Evolutionary conservation across 2,797 vertebrate genomes (phyloP).

Genomic region (Lithobates pipiens): DNA sequence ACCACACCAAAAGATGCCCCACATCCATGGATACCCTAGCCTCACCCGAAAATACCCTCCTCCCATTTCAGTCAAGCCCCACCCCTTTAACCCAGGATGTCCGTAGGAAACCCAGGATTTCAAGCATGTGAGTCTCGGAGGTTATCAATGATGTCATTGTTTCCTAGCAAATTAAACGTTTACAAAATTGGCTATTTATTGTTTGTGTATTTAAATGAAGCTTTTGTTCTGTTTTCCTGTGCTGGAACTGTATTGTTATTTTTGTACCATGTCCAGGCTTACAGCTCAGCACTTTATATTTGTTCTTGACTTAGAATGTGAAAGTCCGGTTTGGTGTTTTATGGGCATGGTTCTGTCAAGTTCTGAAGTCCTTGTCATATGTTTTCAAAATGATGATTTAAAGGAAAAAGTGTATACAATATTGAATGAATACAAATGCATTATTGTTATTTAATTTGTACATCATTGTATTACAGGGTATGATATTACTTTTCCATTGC

Average conservation of each 20-base stretch:
- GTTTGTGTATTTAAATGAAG: neutral
- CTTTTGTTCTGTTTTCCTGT: neutral
- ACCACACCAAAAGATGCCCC: neutral
- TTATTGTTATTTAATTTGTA: neutral
- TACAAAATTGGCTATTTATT: neutral
- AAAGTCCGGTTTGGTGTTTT: neutral
- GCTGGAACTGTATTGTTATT: neutral
- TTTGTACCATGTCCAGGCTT: neutral
- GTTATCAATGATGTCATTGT: neutral
- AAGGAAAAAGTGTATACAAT: neutral
- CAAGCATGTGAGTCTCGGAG: neutral
- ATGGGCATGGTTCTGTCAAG: neutral
- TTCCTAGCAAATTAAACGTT: neutral
- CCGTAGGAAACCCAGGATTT: neutral
- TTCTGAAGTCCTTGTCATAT: neutral
- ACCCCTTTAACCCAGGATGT: neutral
- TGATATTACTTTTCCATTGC: neutral
- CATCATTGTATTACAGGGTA: neutral
- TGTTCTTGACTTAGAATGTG: neutral
- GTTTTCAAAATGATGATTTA: neutral
- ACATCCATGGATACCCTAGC: neutral
- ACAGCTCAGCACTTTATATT: conserved; percentile 1
- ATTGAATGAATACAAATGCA: neutral
- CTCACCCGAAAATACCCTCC: neutral
- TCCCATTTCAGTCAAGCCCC: neutral